A percentile compares a stretch with the other conserved stretches of the same genome.
These are phyloP conservation scores for Mionectes macconnelli DNA, from an alignment of 2,113 vertebrate genomes.

Conservation along the genomic window DNA sequence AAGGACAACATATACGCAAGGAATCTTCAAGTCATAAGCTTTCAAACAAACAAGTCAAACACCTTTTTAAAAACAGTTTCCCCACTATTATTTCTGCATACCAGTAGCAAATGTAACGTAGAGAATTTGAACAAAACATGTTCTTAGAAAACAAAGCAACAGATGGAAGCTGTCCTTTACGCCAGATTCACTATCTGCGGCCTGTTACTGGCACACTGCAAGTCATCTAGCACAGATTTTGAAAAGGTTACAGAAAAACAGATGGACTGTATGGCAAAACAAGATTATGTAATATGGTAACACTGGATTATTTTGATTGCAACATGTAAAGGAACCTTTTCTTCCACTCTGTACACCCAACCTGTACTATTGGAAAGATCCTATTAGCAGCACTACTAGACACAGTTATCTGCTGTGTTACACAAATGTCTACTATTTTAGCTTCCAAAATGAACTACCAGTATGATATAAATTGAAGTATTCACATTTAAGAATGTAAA, in stretches of 20 bases:
- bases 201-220: background rate
- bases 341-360: background rate
- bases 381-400: background rate
- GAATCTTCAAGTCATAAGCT: background rate
- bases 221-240: background rate
- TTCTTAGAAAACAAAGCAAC: background rate
- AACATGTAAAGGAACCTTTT: background rate
- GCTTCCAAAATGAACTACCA: background rate
- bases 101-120: background rate
- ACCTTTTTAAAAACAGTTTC: background rate
- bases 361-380: background rate
- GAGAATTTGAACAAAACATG: background rate
- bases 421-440: background rate
- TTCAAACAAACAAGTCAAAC: background rate
- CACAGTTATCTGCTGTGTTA: background rate
- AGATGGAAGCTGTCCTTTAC: background rate
- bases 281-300: background rate
- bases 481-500: background rate
- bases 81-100: background rate
- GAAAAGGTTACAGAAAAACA: background rate
- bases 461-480: background rate
- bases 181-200: background rate
- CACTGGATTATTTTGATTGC: background rate
- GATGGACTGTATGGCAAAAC: background rate
- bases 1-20: background rate